A percentile compares a stretch with the other conserved stretches of the same genome.
Evolutionary conservation across 2,888 invertebrate genomes (phyloP).

Genomic region (Drosophila austrosaltans): DNA sequence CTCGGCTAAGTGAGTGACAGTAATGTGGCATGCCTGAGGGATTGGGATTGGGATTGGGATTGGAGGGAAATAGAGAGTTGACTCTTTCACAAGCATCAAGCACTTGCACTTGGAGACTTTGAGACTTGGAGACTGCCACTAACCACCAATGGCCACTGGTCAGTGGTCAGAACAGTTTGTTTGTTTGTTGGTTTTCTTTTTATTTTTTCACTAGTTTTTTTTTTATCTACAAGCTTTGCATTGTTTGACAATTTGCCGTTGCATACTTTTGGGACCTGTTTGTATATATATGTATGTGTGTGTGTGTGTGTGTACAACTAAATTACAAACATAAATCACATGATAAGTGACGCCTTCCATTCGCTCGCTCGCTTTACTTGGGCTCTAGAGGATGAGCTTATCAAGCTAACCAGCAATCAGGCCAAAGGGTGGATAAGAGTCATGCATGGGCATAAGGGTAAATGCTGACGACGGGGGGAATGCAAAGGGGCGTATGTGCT

Average conservation of each 20-base stretch:
- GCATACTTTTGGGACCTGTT: slow-evolving; percentile 56
- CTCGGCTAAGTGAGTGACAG: slow-evolving; percentile 32
- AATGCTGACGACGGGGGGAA: background rate
- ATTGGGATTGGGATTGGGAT: background rate
- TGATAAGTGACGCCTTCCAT: slow-evolving; percentile 72
- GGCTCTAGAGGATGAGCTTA: slow-evolving; percentile 55
- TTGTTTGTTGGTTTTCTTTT: slow-evolving; percentile 25
- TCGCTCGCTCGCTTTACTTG: slow-evolving; percentile 17
- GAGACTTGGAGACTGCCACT: background rate
- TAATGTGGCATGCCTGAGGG: slow-evolving; percentile 56
- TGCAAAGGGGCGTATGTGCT: slow-evolving; percentile 30
- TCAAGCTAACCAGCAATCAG: slow-evolving; percentile 69
- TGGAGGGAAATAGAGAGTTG: background rate
- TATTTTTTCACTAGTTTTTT: slow-evolving; percentile 10
- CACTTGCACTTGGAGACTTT: slow-evolving; percentile 1
- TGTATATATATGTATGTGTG: slow-evolving; percentile 19
- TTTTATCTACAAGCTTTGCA: slow-evolving; percentile 51
- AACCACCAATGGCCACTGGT: slow-evolving; percentile 17
- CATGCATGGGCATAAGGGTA: slow-evolving; percentile 21
- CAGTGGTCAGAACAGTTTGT: slow-evolving; percentile 17
- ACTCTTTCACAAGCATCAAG: background rate
- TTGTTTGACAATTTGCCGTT: slow-evolving; percentile 67
- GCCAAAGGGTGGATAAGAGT: slow-evolving; percentile 17
- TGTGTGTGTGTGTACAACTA: slow-evolving; percentile 49
- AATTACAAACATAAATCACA: slow-evolving; percentile 76